phyloP scores from a whole-genome alignment of 2,888 invertebrate genomes.

The Trichopoda pennipes region DNA sequence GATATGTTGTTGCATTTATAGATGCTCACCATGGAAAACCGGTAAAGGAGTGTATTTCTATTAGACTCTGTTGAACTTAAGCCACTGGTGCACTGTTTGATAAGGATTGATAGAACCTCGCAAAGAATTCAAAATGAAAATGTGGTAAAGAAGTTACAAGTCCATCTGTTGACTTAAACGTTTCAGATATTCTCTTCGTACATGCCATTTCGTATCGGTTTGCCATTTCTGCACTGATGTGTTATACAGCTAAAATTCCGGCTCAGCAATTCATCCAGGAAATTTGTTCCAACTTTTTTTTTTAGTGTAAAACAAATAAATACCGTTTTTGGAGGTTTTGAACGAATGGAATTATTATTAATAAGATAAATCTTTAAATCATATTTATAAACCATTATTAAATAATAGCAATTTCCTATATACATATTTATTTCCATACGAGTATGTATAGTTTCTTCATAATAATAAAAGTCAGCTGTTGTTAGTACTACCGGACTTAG shows the following conservation, averaged over 20 bases:
- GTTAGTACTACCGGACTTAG: background rate
- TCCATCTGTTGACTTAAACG: constrained; percentile 72
- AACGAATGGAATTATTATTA: constrained; percentile 3
- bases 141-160: constrained; percentile 18
- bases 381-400: constrained; percentile 25
- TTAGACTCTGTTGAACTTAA: constrained; percentile 85
- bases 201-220: background rate
- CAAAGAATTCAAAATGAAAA: constrained; percentile 51
- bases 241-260: constrained; percentile 43
- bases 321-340: background rate
- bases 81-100: constrained; percentile 87
- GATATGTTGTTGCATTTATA: constrained; percentile 87
- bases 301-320: background rate
- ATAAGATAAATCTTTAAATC: constrained; percentile 33
- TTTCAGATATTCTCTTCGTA: constrained; percentile 16
- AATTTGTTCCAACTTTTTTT: background rate
- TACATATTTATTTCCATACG: background rate
- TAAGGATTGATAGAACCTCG: constrained; percentile 82
- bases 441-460: no score
- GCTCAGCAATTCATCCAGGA: background rate
- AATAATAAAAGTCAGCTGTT: constrained; percentile 53
- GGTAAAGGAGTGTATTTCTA: constrained; percentile 85
- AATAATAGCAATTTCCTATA: constrained; percentile 6
- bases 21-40: constrained; percentile 94
- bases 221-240: background rate